Base-by-base conservation (phyloP, 2,113 vertebrate species). In the Tychaedon coryphoeus region DNA sequence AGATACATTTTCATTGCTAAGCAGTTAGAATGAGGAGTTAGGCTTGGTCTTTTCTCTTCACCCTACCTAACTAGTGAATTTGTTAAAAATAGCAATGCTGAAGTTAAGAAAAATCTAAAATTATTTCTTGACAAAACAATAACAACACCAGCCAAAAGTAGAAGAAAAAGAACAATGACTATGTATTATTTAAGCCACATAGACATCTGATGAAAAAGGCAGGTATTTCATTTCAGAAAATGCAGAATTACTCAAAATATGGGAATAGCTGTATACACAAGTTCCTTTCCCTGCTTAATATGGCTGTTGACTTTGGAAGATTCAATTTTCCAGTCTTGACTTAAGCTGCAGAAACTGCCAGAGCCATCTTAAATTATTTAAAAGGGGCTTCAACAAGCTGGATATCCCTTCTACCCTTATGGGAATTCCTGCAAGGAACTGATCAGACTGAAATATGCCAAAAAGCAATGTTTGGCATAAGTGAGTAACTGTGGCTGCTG, bases 391-490 rank as follows among this genome's bases (percentile, higher is more conserved):
- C 88, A 72, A 96, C 71, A 93, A 96, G 66, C 92, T 93, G 78
- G 65, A 95, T 90, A 97, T 79, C 50, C 70, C 62, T 93, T 94
- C 61, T 71, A 81, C 88, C 78, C 90, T 95, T 86, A 45, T 77
- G 93, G 89, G 88, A 93, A 95, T 95, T 96, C 74, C 90, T 62
- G 40, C 81, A 92, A 97, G 91, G 72, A 95, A 87, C 51, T 67
- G 62, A 93, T 81, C 70, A 88, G 76, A 76, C 79, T 92, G 45
- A 94, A 93, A 95, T 90, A 93, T 42, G 79, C 83, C 51, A 88
- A 95, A 95, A 80, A 47, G 5, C 58, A 79, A 45, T 79, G 72
- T 90, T 91, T 87, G 81, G 73, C 71, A 65, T 85, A 88, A 96
- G 77, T 50, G 79, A 91, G 61, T 80, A 80, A 71, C 33, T 85